Percentiles rank a stretch among this genome's conserved stretches.
Evolutionary conservation across 2,797 vertebrate genomes (phyloP).

Genomic region (Etheostoma nigrum): DNA sequence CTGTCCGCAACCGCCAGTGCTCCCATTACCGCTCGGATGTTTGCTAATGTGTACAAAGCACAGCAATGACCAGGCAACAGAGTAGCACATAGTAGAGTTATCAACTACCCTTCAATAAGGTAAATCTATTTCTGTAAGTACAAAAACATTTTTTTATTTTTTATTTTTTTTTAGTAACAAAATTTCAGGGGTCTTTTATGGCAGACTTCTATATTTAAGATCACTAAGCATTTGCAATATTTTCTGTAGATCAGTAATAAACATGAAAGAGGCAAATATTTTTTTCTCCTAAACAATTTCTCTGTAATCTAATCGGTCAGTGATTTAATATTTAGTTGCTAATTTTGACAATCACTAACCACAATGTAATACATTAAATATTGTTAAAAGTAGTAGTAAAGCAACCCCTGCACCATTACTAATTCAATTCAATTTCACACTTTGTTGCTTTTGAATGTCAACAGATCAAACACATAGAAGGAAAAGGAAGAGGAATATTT

Average conservation of each 20-base stretch:
- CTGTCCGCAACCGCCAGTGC: not conserved
- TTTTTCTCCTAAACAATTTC: not conserved
- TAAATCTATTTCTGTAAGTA: not conserved
- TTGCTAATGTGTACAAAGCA: not conserved
- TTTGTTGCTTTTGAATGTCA: slow-evolving; percentile 4
- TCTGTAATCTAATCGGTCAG: not conserved
- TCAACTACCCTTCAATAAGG: too few species aligned
- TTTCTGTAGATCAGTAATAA: not conserved
- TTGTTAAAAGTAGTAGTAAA: not conserved
- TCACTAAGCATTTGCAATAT: not conserved
- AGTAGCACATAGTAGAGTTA: too few species aligned
- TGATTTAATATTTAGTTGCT: not conserved
- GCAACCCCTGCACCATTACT: not conserved
- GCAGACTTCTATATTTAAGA: not conserved
- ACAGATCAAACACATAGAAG: slow-evolving; percentile 91
- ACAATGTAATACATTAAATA: not conserved
- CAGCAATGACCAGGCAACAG: too few species aligned
- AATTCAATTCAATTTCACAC: not conserved
- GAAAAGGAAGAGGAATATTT: slow-evolving; percentile 94
- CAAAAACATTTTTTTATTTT: not conserved
- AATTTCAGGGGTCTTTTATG: not conserved
- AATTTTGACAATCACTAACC: not conserved
- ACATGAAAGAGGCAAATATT: not conserved
- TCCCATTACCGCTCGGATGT: not conserved
- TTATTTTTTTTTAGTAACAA: not conserved